Evolutionary conservation across 2,797 vertebrate genomes (phyloP).

Genomic region (Hoplostethus mediterraneus): DNA sequence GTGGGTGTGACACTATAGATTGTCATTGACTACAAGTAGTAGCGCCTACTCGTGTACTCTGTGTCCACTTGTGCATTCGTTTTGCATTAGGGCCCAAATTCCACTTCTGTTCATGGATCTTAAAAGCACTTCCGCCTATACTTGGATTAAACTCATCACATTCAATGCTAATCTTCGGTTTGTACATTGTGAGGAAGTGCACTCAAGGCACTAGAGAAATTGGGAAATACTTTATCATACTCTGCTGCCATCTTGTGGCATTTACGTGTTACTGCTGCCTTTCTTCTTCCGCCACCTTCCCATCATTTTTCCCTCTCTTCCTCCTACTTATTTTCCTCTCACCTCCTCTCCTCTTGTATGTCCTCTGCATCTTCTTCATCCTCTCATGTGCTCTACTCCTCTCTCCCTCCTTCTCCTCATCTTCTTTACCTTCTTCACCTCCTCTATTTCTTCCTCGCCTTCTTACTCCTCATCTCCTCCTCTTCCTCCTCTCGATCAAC

Average conservation of each 20-base stretch:
- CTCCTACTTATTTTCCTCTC: background rate
- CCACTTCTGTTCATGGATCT: background rate
- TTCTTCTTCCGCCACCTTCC: background rate
- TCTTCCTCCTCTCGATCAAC: background rate
- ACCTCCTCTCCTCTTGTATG: background rate
- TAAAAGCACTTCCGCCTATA: background rate
- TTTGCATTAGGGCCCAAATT: background rate
- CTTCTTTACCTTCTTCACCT: background rate
- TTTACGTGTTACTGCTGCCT: slow-evolving; percentile 14
- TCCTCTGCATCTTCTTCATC: background rate
- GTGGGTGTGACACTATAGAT: slow-evolving; percentile 21
- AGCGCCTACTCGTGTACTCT: background rate
- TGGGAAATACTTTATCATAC: slow-evolving; percentile 17
- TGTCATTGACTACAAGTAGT: background rate
- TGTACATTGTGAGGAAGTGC: background rate
- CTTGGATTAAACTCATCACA: background rate
- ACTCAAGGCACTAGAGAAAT: background rate
- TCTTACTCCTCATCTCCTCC: too few species aligned
- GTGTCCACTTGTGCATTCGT: background rate
- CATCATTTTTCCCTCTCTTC: background rate
- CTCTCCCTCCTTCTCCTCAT: too few species aligned
- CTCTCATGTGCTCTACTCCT: slow-evolving; percentile 22
- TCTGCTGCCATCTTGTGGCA: slow-evolving; percentile 71
- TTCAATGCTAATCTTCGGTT: background rate
- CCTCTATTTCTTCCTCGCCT: background rate